Evolutionary conservation across 2,888 invertebrate genomes (phyloP), one percentile per base, ranked within the genome.

Genomic region (Melanchra persicariae): DNA sequence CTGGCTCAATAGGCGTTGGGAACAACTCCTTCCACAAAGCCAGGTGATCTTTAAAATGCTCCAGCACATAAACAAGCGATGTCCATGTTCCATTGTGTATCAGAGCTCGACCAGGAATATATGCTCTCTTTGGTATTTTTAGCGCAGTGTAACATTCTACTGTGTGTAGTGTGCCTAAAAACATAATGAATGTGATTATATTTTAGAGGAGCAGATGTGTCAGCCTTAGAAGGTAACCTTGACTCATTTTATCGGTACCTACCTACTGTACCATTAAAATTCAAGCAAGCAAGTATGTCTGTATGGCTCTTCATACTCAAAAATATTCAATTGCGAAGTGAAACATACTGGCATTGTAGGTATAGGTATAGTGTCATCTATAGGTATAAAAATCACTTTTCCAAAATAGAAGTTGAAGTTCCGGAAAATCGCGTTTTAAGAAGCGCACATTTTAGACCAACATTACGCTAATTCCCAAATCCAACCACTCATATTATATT

Each of bases 21-120:
- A 88, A 91, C 0, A 84, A 85, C 58, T 90, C 82, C 12, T 83
- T 80, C 74, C 90, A 91, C 60, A 90, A 47, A 19, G 83, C 78
- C 12, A 70, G 70, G 63, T 89, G 90, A 5, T 89, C 75, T 65
- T 84, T 84, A 17, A 87, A 85, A 43, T 89, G 89, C 17, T 85
- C 73, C 57, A 93, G 60, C 47, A 89, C 92, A 49, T 90, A 79
- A 0, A 93, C 89, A 15, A 92, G 69, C 0, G 92, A 92, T 19
- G 87, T 87, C 93, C 92, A 93, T 0, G 93, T 93, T 12, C 93
- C 93, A 58, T 87, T 90, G 66, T 93, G 91, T 7, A 92, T 73
- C 4, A 93, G 43, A 26, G 87, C 83, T 8, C 85, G 82, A 7
- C 90, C 89, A 8, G 91, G 91, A 10, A 89, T 74, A 61, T 90